phyloP scores from a whole-genome alignment of 2,888 invertebrate genomes.

The Lordiphosa fenestrarum region DNA sequence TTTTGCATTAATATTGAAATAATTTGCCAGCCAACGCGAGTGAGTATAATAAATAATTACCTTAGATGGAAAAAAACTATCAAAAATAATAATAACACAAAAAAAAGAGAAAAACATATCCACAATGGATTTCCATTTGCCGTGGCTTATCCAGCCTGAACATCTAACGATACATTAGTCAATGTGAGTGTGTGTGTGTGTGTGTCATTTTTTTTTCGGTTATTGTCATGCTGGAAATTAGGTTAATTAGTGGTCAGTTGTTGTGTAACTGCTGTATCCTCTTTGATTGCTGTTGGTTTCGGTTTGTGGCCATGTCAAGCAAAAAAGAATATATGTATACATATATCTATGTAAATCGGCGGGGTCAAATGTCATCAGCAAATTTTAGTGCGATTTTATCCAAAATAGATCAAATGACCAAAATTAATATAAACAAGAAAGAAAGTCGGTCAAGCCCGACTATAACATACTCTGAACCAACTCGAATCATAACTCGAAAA shows the following conservation, averaged over 20 bases:
- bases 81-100: constrained; percentile 35
- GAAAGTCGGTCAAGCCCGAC: no score
- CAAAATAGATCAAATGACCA: no score
- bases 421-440: no score
- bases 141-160: constrained; percentile 2
- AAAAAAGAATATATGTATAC: no score
- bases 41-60: constrained; percentile 55
- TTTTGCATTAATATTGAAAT: constrained; percentile 70
- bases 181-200: constrained; percentile 46
- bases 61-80: constrained; percentile 22
- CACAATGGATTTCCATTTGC: constrained; percentile 38
- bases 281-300: constrained; percentile 36
- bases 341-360: no score
- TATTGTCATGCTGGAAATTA: constrained; percentile 49
- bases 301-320: constrained; percentile 2
- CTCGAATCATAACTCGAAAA: no score
- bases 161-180: constrained; percentile 9
- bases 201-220: constrained; percentile 26
- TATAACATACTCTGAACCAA: no score
- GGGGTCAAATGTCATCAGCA: neutral
- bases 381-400: neutral
- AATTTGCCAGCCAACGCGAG: constrained; percentile 33
- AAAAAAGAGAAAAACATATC: constrained; percentile 51
- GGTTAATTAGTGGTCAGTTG: constrained; percentile 69
- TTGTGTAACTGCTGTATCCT: constrained; percentile 43